Evolutionary conservation across 2,797 vertebrate genomes (phyloP).

Genomic region (Hemitrygon akajei): DNA sequence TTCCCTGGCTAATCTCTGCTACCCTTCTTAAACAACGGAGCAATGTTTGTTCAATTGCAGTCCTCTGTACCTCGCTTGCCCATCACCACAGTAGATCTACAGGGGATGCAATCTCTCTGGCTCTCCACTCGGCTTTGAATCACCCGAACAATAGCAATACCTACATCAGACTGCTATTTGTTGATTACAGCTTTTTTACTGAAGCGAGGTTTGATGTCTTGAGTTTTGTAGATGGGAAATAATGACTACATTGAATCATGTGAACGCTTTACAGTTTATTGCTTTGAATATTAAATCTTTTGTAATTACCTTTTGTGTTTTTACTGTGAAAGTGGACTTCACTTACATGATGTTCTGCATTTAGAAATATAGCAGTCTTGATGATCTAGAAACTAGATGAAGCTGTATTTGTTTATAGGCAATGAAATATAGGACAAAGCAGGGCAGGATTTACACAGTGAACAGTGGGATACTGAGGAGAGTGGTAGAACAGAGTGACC

Average conservation of each 20-base stretch:
- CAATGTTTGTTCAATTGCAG: no score
- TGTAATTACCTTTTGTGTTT: background rate
- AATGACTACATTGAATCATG: background rate
- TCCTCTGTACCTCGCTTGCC: no score
- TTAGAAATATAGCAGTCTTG: background rate
- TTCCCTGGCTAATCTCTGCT: no score
- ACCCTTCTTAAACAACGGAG: no score
- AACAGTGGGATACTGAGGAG: no score
- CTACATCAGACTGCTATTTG: no score
- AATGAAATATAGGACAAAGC: background rate
- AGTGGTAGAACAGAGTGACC: no score
- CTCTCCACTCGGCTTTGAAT: no score
- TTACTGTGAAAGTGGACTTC: background rate
- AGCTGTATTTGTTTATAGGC: background rate
- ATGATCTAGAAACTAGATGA: background rate
- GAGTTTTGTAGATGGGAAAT: background rate
- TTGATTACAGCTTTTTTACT: background rate
- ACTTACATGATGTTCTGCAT: background rate
- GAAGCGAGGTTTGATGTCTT: background rate
- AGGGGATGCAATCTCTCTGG: no score
- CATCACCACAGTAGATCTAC: no score
- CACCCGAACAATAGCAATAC: no score
- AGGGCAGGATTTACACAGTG: no score
- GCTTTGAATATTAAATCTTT: background rate
- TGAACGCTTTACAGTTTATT: background rate